Base-by-base conservation (phyloP, 2,797 vertebrate species). In the Propithecus deckenii region DNA sequence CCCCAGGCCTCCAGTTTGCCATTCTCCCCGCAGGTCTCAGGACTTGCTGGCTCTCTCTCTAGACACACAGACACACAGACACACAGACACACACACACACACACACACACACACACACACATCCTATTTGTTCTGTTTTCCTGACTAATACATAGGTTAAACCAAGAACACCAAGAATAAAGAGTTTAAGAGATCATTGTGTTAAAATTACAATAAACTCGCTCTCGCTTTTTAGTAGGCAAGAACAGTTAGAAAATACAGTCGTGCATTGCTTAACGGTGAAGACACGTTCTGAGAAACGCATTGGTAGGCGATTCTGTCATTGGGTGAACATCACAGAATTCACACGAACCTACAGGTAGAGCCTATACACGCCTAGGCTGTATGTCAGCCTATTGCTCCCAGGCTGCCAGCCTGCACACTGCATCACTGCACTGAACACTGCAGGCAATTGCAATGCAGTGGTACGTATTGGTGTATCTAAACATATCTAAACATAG, bases 1-100 rank as follows among this genome's bases (percentile, higher is more conserved):
- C 13, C n/a, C 14, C 20, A 8, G 75, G 20, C 15, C 18, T 72
- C 63, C 17, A 25, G 25, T 32, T 12, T 28, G n/a, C 28, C 2
- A 0, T 20, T 7, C 2, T 3, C 35, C 57, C 25, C 32, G 2
- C 4, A 41, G 38, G 9, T 9, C 38, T 12, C 28, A 50, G 43
- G 59, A 38, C 25, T 5, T 32, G 1, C 13, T 0, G 20, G 7
- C 20, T 78, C 72, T 30, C 25, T 46, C 25, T 75, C 72, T 32
- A 5, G 11, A 30, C 1, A 25, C 28, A 48, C 17, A 25, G 15
- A 52, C 17, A 18, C 50, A 50, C 50, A 52, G 17, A 22, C 52
- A 20, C 55, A 57, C 55, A 25, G 15, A 18, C 50, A 50, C 50
- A 52, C 50, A 22, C 52, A 20, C 55, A 57, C 55, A 25, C 8